These are phyloP conservation scores for Pipistrellus kuhlii DNA, from an alignment of 2,797 vertebrate species.

Conservation along the genomic window DNA sequence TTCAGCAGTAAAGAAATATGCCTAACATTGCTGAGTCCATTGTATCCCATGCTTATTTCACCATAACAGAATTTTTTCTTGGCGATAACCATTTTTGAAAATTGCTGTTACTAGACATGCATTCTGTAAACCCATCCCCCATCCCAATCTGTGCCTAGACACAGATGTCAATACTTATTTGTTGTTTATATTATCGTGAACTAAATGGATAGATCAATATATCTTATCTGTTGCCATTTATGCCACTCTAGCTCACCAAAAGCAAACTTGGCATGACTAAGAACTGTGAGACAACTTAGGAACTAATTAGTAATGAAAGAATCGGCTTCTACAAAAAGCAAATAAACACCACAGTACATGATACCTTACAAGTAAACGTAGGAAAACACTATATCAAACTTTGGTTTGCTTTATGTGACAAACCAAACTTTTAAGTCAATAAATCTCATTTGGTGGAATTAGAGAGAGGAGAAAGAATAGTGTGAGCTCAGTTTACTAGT, in stretches of 20 bases:
- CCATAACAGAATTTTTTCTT: background rate
- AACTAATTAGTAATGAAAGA: background rate
- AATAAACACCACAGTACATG: background rate
- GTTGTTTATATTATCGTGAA: background rate
- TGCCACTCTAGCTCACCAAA: background rate
- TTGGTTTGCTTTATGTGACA: slow-evolving; percentile 21
- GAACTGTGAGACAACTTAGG: background rate
- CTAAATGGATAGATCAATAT: background rate
- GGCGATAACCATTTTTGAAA: background rate
- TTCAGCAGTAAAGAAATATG: background rate
- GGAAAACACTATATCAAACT: slow-evolving; percentile 4
- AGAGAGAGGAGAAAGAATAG: slow-evolving; percentile 35
- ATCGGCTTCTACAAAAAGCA: slow-evolving; percentile 10
- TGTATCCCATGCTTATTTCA: background rate
- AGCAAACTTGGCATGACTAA: background rate
- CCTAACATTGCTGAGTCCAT: background rate
- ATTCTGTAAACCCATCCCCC: background rate
- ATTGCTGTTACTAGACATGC: background rate
- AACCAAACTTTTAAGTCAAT: background rate
- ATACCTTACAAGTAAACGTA: background rate
- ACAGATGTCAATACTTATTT: background rate
- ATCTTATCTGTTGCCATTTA: background rate
- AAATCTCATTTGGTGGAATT: slow-evolving; percentile 16
- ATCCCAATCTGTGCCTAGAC: background rate
- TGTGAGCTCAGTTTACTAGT: background rate